phyloP scores from a whole-genome alignment of 2,888 invertebrate genomes.

The Hemaris fuciformis region DNA sequence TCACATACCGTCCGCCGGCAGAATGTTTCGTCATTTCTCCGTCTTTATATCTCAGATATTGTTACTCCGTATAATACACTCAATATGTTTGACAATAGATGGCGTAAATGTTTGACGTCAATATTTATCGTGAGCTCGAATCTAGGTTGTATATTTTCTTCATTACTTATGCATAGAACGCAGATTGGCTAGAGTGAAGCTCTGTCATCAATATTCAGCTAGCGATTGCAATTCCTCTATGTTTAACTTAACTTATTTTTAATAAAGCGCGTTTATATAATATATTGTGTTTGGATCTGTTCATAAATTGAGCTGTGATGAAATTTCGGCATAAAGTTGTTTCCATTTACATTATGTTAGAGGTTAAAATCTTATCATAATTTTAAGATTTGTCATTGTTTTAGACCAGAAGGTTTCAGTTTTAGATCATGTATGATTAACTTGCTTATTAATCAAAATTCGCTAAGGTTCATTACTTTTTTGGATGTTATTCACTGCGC shows the following conservation, averaged over 20 bases:
- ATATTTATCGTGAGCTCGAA: slow-evolving; percentile 68
- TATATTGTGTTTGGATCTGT: neutral
- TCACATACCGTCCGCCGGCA: neutral
- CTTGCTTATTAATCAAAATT: no score
- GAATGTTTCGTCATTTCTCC: neutral
- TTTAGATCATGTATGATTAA: no score
- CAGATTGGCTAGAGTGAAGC: slow-evolving; percentile 70
- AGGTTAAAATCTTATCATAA: no score
- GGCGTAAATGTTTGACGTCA: slow-evolving; percentile 46
- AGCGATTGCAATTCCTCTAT: slow-evolving; percentile 49
- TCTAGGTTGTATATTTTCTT: slow-evolving; percentile 70
- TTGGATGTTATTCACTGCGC: no score
- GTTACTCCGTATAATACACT: slow-evolving; percentile 10
- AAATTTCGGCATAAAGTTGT: no score
- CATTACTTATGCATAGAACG: slow-evolving; percentile 79
- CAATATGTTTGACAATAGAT: slow-evolving; percentile 29
- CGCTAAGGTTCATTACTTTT: no score
- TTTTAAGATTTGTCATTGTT: no score
- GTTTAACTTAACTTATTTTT: slow-evolving; percentile 47
- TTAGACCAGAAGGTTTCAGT: no score
- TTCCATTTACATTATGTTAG: neutral
- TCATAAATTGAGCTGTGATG: neutral
- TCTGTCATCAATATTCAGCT: slow-evolving; percentile 73
- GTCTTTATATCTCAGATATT: neutral
- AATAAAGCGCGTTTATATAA: slow-evolving; percentile 33